Base-by-base conservation (phyloP, 2,113 vertebrate species). In the Menura novaehollandiae region DNA sequence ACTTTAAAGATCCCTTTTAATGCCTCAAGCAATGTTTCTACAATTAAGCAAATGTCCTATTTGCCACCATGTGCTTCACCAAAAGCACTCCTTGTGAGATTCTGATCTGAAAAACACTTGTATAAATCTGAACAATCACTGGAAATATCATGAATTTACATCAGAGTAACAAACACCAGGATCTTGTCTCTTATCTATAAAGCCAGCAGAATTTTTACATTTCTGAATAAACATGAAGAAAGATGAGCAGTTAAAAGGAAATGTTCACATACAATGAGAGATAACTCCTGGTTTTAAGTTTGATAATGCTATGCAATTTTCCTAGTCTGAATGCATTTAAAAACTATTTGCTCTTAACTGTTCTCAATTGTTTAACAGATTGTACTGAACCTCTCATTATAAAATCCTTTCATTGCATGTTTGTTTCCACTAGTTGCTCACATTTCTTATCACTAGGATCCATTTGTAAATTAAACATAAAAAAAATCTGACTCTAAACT, bases 391-490 rank as follows among this genome's bases (percentile, higher is more conserved):
- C 98, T 98, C 99, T 99, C 98, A 98, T 98, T 99, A 98, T 98
- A 98, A 97, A 99, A 98, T 98, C 98, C 98, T 98, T 98, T 99
- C 98, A 99, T 97, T 99, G 98, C 96, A 28, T 98, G 97, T 98
- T 97, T 98, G 95, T 98, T 98, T 98, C 96, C 98, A 98, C 98
- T 97, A 97, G 98, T 98, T 98, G 97, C 98, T 99, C 98, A 98
- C 99, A 99, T 99, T 99, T 99, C 99, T 99, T 99, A 99, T 99
- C 98, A 97, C 98, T 98, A 98, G 98, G 99, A 99, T 98, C 99
- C 99, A 99, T 99, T 99, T 99, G 99, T 99, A 99, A 99, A 99
- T 99, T 99, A 99, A 99, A 99, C 98, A 98, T 98, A 96, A 98
- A 99, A 96, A 97, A 96, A 97, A 98, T 98, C 98, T 98, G 98